A percentile compares a stretch with the other conserved stretches of the same genome.
Conservation (phyloP, 2,113 vertebrate species). For the Zootoca vivipara region DNA sequence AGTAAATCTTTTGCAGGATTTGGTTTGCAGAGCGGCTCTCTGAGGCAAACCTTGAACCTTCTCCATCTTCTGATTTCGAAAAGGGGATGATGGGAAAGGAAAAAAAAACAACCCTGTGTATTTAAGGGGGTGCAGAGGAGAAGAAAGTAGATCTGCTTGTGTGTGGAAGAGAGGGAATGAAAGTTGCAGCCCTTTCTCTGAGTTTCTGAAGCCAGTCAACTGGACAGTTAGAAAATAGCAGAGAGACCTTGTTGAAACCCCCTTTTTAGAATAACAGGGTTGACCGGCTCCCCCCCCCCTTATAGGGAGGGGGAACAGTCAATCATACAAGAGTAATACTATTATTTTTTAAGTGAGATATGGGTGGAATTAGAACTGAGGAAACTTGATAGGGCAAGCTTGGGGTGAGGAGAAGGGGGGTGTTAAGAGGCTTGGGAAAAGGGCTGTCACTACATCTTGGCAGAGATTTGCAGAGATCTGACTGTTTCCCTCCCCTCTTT, state of each 20-base stretch:
- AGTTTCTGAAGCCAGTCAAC: neutral
- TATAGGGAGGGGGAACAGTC: neutral
- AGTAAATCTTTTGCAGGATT: neutral
- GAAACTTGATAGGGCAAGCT: neutral
- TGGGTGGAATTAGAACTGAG: neutral
- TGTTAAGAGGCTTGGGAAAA: neutral
- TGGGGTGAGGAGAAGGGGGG: neutral
- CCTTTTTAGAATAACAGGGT: neutral
- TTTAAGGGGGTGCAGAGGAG: neutral
- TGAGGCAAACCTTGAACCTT: neutral
- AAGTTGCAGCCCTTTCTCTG: neutral
- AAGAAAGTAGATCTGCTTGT: neutral
- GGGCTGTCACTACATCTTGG: neutral
- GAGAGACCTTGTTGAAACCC: constrained; percentile 9
- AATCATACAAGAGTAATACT: neutral
- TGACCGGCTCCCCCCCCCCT: neutral
- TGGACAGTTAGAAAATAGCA: neutral
- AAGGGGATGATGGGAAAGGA: neutral
- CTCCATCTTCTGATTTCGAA: neutral
- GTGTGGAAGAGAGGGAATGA: neutral
- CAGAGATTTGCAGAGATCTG: neutral
- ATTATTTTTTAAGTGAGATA: neutral
- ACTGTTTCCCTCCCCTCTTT: neutral
- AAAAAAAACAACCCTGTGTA: neutral
- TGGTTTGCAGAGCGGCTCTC: neutral